Conservation (phyloP, 2,888 invertebrate species). For the Agriopis leucophaearia region DNA sequence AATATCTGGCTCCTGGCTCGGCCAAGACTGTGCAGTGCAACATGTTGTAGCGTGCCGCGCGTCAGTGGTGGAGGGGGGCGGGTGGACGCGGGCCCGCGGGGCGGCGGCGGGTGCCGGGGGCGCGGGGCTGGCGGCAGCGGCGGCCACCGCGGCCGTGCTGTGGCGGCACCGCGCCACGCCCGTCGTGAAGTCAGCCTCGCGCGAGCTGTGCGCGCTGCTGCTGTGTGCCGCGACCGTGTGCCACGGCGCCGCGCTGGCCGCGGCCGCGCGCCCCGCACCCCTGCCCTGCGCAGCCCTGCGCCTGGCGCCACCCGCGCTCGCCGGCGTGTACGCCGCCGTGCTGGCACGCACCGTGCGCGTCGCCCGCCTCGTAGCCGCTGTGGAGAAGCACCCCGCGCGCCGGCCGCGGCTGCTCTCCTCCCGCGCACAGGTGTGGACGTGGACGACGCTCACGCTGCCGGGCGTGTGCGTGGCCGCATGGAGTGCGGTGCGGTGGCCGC, state of each 20-base stretch:
- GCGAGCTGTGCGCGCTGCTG: slow-evolving; percentile 90
- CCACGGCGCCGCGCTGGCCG: neutral
- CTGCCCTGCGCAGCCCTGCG: slow-evolving; percentile 52
- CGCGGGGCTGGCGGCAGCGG: slow-evolving; percentile 23
- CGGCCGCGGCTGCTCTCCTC: neutral
- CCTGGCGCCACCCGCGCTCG: slow-evolving; percentile 57
- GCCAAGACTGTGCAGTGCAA: too few species aligned
- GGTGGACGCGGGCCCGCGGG: neutral
- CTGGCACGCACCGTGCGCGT: slow-evolving; percentile 60
- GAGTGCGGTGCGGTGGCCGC: neutral
- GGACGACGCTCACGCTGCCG: neutral
- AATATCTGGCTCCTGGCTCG: too few species aligned
- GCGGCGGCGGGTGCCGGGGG: neutral
- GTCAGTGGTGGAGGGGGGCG: neutral
- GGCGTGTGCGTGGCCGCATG: neutral
- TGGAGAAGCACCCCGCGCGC: slow-evolving; percentile 62
- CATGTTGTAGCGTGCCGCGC: neutral
- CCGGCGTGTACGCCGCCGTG: slow-evolving; percentile 60
- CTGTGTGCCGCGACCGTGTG: slow-evolving; percentile 63
- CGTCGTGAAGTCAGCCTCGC: slow-evolving; percentile 90
- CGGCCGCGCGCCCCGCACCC: slow-evolving; percentile 47
- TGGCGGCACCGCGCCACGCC: slow-evolving; percentile 85
- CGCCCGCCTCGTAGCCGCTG: slow-evolving; percentile 57
- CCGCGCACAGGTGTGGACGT: neutral
- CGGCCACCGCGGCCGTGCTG: slow-evolving; percentile 87